Percentiles rank a stretch among this genome's conserved stretches.
Conservation (phyloP, 1,140 invertebrate genomes). For the Uloborus diversus region DNA sequence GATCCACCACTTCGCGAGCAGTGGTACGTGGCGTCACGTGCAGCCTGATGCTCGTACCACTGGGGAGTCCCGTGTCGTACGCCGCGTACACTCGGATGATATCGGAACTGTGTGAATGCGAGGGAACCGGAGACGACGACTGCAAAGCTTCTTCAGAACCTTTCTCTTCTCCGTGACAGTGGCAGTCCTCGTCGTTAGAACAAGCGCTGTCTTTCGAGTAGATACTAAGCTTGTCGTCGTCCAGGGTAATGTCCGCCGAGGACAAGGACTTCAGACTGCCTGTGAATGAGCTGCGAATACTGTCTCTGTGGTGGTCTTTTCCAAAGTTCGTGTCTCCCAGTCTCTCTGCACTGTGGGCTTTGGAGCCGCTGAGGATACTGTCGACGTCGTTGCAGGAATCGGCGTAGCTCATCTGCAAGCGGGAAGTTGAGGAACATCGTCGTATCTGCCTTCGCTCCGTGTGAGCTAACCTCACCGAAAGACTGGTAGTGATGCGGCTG, state of each 20-base stretch:
- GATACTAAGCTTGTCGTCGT: constrained; percentile 14
- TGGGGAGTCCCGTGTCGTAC: constrained; percentile 91
- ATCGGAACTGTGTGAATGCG: constrained; percentile 58
- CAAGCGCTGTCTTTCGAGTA: constrained; percentile 36
- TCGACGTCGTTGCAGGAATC: background rate
- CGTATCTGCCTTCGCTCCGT: constrained; percentile 48
- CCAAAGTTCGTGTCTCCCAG: background rate
- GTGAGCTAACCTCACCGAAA: background rate
- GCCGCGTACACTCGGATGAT: constrained; percentile 85
- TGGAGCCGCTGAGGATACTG: background rate
- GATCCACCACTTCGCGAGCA: constrained; percentile 89
- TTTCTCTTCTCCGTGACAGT: background rate
- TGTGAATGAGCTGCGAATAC: constrained; percentile 26
- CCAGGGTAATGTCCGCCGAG: constrained; percentile 8
- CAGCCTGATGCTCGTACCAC: constrained; percentile 89
- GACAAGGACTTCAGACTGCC: constrained; percentile 48
- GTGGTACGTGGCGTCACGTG: constrained; percentile 91
- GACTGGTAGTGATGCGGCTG: constrained; percentile 11
- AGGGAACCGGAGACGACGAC: background rate
- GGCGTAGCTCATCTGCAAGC: constrained; percentile 2
- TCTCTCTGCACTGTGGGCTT: constrained; percentile 29
- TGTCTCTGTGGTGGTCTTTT: constrained; percentile 2
- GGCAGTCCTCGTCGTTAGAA: background rate
- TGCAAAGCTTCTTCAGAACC: background rate
- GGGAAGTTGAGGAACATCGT: constrained; percentile 58